Evolutionary conservation across 1,140 invertebrate species (phyloP).

Genomic region (Sminthurinus signatus): DNA sequence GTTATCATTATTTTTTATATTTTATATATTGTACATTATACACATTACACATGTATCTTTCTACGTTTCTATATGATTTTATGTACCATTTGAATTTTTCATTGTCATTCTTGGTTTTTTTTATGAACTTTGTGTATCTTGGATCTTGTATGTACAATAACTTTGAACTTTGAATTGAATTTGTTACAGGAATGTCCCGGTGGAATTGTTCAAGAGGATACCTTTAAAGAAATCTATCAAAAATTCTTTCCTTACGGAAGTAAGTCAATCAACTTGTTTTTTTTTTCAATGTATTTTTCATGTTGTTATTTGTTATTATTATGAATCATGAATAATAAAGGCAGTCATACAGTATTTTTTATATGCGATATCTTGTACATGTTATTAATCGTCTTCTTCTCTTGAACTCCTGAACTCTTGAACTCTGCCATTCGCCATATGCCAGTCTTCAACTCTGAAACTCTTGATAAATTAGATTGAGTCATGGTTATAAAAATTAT

Average conservation of each 20-base stretch:
- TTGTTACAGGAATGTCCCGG: slow-evolving; percentile 97
- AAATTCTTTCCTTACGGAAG: slow-evolving; percentile 99
- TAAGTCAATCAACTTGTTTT: slow-evolving; percentile 69
- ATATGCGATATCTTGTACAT: neutral
- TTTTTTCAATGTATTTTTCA: slow-evolving; percentile 8
- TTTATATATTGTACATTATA: too few species aligned
- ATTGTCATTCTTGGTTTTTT: too few species aligned
- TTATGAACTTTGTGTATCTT: too few species aligned
- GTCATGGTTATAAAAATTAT: too few species aligned
- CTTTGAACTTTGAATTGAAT: too few species aligned
- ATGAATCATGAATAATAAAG: neutral
- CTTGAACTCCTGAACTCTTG: too few species aligned
- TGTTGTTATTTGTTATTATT: too few species aligned
- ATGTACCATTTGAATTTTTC: too few species aligned
- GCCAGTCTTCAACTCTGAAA: too few species aligned
- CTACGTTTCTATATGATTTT: neutral
- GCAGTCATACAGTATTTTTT: too few species aligned
- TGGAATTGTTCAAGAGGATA: slow-evolving; percentile 91
- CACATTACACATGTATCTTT: neutral
- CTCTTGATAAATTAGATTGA: too few species aligned
- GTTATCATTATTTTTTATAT: neutral
- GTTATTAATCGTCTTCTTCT: slow-evolving; percentile 29
- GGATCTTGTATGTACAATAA: slow-evolving; percentile 33
- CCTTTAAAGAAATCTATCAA: slow-evolving; percentile 96
- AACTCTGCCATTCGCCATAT: too few species aligned